Evolutionary conservation across 1,140 invertebrate genomes (phyloP), one percentile per base, ranked within the genome.

Genomic region (Coenobita brevimanus): DNA sequence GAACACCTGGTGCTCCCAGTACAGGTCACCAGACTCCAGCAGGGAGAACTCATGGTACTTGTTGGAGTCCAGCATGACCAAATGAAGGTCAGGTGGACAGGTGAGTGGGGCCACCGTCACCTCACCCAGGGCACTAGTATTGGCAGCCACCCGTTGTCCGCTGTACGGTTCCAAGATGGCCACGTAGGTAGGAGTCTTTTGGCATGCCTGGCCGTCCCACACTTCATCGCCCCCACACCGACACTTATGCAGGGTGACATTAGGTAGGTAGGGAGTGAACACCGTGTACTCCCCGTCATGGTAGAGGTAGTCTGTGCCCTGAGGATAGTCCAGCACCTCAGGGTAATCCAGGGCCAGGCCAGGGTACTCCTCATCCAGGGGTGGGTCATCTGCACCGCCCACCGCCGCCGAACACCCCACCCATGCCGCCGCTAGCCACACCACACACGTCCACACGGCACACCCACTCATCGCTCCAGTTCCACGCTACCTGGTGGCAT

Each of bases 161-260:
- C 30, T 67, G n/a, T 38, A 21, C 4, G 41, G 30, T 15, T 89
- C 46, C 0, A 89, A n/a, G 6, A 89, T 33, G 1, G 60, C 88
- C 15, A 89, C 73, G 30, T 57, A 38, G 21, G 88, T 89, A 17
- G 30, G 2, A 3, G 33, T 30, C 10, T 76, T 46, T n/a, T 76
- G 64, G 46, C 88, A 89, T 1, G 17, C 33, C 57, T 8, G 24
- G 1, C 62, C 82, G 3, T 30, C 71, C 88, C 88, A 89, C 21
- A 80, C 73, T 62, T 85, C 46, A 27, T 78, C 46, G 4, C 38
- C 80, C 0, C 33, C 54, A 54, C 88, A 89, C 38, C 36, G 81
- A 71, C 88, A 89, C 69, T 89, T 89, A 4, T 24, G 43, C 30
- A 85, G 8, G 8, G 88, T 85, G 0, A 71, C 21, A 38, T 85